Evolutionary conservation across 1,140 invertebrate genomes (phyloP).

Genomic region (Homalodisca vitripennis): DNA sequence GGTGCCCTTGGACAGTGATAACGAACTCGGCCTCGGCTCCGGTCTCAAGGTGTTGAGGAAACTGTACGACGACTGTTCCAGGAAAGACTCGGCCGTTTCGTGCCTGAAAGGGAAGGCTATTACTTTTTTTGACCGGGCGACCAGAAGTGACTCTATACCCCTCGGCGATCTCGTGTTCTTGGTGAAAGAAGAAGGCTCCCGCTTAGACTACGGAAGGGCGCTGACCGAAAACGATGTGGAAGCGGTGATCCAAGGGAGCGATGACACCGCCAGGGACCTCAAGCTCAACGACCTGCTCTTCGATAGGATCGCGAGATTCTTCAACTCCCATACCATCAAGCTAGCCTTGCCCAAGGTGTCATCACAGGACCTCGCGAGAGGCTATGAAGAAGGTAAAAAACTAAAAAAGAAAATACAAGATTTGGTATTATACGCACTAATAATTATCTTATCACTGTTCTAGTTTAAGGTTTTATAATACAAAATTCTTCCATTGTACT

Average conservation of each 20-base stretch:
- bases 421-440: not conserved
- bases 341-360: conserved; percentile 69
- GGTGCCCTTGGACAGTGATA: not conserved
- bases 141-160: conserved; percentile 34
- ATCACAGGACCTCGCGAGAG: conserved; percentile 62
- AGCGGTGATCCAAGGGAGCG: conserved; percentile 58
- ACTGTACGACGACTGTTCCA: conserved; percentile 69
- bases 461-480: no score
- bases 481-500: no score
- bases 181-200: conserved; percentile 59
- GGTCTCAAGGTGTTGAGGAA: conserved; percentile 48
- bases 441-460: not conserved
- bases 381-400: conserved; percentile 69
- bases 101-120: conserved; percentile 76
- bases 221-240: conserved; percentile 65
- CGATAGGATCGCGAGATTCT: conserved; percentile 65
- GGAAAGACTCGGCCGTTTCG: conserved; percentile 55
- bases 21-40: conserved; percentile 3
- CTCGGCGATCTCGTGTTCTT: conserved; percentile 58
- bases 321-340: conserved; percentile 72
- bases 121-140: conserved; percentile 62
- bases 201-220: conserved; percentile 42
- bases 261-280: conserved; percentile 59
- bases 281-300: conserved; percentile 65
- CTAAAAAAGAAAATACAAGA: conserved; percentile 16